Conservation (phyloP, 2,888 invertebrate genomes). For the Agrotis ipsilon region DNA sequence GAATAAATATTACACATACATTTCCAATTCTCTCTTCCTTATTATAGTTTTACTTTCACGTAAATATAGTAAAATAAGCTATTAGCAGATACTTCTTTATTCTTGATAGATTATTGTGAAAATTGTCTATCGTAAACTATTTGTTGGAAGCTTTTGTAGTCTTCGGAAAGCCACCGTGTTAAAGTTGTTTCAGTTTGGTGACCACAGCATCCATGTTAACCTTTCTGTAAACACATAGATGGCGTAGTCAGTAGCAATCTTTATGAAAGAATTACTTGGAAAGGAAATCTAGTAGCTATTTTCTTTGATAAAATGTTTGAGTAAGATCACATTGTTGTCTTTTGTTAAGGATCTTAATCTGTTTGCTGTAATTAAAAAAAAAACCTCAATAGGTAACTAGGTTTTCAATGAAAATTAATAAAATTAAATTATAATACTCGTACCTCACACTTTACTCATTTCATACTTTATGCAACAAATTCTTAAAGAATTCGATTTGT, state of each 20-base stretch:
- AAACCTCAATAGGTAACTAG: no score
- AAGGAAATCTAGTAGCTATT: neutral
- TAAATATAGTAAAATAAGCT: neutral
- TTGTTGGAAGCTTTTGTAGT: neutral
- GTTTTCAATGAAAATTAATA: no score
- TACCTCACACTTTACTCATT: no score
- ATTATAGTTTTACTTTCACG: neutral
- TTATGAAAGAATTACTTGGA: neutral
- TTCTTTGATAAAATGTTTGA: neutral
- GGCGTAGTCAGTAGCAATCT: slow-evolving; percentile 42
- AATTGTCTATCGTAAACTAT: neutral
- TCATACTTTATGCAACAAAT: no score
- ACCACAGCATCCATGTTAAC: slow-evolving; percentile 17
- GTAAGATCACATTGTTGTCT: neutral
- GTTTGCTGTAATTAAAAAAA: no score
- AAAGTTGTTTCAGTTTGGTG: neutral
- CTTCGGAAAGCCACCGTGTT: neutral
- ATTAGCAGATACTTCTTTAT: neutral
- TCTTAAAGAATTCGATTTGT: no score
- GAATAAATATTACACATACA: neutral
- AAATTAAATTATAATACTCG: no score
- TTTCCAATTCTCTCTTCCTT: neutral
- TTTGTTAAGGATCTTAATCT: neutral
- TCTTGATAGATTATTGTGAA: no score
- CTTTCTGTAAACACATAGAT: slow-evolving; percentile 42